A percentile compares a stretch with the other conserved stretches of the same genome.
phyloP scores from a whole-genome alignment of 1,140 invertebrate genomes.

The Tyrophagus putrescentiae region DNA sequence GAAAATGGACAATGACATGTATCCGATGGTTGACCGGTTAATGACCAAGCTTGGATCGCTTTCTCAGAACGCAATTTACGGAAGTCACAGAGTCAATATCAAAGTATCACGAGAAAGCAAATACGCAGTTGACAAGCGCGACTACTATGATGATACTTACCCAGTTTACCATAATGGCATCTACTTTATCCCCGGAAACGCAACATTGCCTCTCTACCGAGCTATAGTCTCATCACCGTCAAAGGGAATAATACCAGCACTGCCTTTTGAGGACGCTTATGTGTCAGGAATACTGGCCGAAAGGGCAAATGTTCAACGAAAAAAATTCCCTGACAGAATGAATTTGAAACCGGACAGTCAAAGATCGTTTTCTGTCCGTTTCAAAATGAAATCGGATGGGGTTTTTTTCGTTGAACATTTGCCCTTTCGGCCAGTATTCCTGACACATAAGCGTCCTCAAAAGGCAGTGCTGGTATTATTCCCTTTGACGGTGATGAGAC shows the following conservation, averaged over 20 bases:
- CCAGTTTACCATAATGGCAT: slow-evolving; percentile 73
- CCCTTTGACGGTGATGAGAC: slow-evolving; percentile 38
- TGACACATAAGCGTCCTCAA: slow-evolving; percentile 79
- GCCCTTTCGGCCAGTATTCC: slow-evolving; percentile 58
- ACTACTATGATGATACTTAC: slow-evolving; percentile 53
- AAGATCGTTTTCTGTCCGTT: too few relatives aligned
- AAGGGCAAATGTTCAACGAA: slow-evolving; percentile 28
- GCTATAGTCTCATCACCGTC: slow-evolving; percentile 35
- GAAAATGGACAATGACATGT: slow-evolving; percentile 72
- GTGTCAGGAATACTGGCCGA: slow-evolving; percentile 69
- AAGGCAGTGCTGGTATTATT: slow-evolving; percentile 52
- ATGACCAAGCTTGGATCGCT: slow-evolving; percentile 18
- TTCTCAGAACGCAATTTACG: slow-evolving; percentile 45
- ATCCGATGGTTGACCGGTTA: slow-evolving; percentile 46
- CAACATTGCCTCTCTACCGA: slow-evolving; percentile 37
- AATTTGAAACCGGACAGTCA: too few relatives aligned
- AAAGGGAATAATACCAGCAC: slow-evolving; percentile 47
- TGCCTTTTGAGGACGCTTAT: slow-evolving; percentile 78
- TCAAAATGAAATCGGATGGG: too few relatives aligned
- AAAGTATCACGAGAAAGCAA: slow-evolving; percentile 64
- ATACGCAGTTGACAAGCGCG: slow-evolving; percentile 57
- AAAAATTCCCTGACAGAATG: too few relatives aligned
- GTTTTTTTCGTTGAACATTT: background rate
- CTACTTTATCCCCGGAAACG: slow-evolving; percentile 37
- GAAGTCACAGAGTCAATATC: slow-evolving; percentile 58